phyloP scores from a whole-genome alignment of 2,888 invertebrate genomes.

The Cybosia mesomella region DNA sequence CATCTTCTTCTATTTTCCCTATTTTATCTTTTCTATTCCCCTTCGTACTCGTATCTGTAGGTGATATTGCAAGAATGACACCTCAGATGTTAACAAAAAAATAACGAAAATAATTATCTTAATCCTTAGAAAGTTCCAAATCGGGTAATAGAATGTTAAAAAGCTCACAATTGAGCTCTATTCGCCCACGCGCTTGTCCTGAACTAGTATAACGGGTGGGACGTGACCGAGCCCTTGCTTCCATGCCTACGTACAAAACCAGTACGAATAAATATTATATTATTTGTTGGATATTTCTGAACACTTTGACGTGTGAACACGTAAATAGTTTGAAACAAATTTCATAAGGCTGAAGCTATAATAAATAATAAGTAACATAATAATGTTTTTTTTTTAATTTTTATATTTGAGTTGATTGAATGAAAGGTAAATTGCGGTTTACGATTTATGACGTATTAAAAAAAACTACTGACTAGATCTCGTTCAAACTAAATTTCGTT shows the following conservation, averaged over 20 bases:
- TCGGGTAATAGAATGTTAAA: conserved; percentile 47
- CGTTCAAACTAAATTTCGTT: no score
- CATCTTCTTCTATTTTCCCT: no score
- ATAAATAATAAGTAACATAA: no score
- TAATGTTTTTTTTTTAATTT: no score
- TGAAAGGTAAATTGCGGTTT: no score
- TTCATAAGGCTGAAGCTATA: no score
- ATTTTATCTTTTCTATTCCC: no score
- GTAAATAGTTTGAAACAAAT: conserved; percentile 5
- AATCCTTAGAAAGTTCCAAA: conserved; percentile 13
- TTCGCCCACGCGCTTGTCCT: conserved; percentile 39
- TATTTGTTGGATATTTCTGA: conserved; percentile 7
- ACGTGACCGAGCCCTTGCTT: conserved; percentile 42
- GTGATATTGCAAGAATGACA: no score
- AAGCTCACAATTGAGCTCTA: conserved; percentile 38
- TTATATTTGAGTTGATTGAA: no score
- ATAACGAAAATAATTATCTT: conserved; percentile 9
- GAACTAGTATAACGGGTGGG: conserved; percentile 42
- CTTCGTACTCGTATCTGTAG: no score
- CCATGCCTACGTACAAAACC: conserved; percentile 11
- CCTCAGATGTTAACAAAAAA: neutral
- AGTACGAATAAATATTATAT: conserved; percentile 9
- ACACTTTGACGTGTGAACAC: conserved; percentile 5
- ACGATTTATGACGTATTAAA: no score
- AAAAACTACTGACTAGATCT: no score